Evolutionary conservation across 2,797 vertebrate species (phyloP).

Genomic region (Enteromius afrohamiltoni): DNA sequence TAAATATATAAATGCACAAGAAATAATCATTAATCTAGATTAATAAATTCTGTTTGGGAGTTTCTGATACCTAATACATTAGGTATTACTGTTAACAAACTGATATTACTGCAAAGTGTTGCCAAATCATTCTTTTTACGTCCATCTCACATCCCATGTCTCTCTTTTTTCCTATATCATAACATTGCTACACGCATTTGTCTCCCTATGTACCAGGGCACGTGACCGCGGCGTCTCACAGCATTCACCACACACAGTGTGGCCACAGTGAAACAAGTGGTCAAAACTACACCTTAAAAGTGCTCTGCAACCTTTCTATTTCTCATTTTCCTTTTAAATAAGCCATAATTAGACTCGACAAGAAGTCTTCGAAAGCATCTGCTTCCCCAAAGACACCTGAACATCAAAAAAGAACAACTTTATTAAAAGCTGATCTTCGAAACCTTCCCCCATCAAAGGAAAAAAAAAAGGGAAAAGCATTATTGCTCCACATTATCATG

Average conservation of each 20-base stretch:
- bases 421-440: conserved; percentile 60
- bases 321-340: conserved; percentile 52
- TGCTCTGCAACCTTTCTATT: conserved; percentile 68
- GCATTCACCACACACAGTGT: conserved; percentile 57
- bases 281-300: conserved; percentile 70
- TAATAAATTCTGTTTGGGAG: not conserved
- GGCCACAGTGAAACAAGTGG: conserved; percentile 74
- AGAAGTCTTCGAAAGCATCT: conserved; percentile 61
- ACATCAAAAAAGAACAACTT: conserved; percentile 62
- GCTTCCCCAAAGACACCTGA: conserved; percentile 74
- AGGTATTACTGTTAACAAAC: not conserved
- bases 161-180: conserved; percentile 26
- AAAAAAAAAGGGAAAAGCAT: conserved; percentile 76
- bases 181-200: conserved; percentile 28
- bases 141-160: conserved; percentile 51
- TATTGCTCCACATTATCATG: conserved; percentile 84
- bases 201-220: conserved; percentile 52
- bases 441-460: conserved; percentile 57
- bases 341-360: conserved; percentile 47
- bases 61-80: not conserved
- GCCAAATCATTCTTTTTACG: conserved; percentile 21
- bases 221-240: conserved; percentile 22
- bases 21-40: not conserved
- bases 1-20: not conserved
- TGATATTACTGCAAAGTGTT: conserved; percentile 2